Evolutionary conservation across 2,888 invertebrate species (phyloP).

Genomic region (Folsomia manolachei): DNA sequence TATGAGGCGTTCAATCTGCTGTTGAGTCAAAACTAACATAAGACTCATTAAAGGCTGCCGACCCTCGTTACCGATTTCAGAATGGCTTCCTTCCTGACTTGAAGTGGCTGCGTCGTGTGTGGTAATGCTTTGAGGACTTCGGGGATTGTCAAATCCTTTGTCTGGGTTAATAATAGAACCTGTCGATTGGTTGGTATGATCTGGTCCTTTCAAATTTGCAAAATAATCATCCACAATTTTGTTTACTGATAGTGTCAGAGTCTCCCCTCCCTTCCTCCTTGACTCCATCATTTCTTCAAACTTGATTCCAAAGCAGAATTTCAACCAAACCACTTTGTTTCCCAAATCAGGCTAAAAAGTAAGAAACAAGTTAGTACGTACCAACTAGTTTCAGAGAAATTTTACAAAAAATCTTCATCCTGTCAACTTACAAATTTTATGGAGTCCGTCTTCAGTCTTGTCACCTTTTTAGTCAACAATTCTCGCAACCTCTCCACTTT

Average conservation of each 20-base stretch:
- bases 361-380: no score
- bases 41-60: constrained; percentile 30
- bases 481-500: constrained; percentile 23
- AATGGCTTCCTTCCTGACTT: background rate
- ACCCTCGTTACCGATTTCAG: constrained; percentile 7
- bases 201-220: background rate
- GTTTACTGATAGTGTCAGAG: background rate
- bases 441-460: background rate
- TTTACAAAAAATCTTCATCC: no score
- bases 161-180: background rate
- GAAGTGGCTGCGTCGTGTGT: background rate
- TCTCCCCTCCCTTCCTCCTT: background rate
- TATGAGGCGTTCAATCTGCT: constrained; percentile 34
- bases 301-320: constrained; percentile 13
- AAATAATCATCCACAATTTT: background rate
- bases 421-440: constrained; percentile 12
- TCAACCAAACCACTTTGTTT: constrained; percentile 8
- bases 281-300: constrained; percentile 9
- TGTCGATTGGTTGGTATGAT: background rate
- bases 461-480: constrained; percentile 19
- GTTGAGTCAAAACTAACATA: constrained; percentile 35
- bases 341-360: constrained; percentile 4
- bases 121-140: background rate
- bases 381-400: no score
- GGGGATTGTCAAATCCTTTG: background rate